Conservation (phyloP, 2,888 invertebrate species). For the Chironomus riparius region DNA sequence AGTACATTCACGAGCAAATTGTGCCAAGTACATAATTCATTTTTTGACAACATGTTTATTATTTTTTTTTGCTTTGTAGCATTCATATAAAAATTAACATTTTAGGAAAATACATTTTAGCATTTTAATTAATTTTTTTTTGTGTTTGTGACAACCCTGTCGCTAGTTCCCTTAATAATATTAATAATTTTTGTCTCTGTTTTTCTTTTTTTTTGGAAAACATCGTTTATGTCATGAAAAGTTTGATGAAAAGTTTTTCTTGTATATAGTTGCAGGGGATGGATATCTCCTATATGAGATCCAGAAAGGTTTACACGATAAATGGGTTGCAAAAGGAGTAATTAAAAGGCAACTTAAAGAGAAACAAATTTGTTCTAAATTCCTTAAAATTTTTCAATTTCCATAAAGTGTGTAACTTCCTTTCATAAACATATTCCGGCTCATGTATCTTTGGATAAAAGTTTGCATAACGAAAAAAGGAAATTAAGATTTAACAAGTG, state of each 20-base stretch:
- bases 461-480: no score
- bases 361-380: no score
- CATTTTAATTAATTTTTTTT: not conserved
- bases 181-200: not conserved
- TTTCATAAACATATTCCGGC: no score
- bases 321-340: no score
- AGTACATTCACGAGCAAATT: not conserved
- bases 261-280: no score
- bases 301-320: no score
- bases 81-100: slow-evolving; percentile 24
- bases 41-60: not conserved
- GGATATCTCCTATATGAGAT: no score
- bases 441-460: no score
- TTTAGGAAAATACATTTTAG: slow-evolving; percentile 27
- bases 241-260: not conserved
- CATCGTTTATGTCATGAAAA: not conserved
- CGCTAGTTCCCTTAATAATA: slow-evolving; percentile 6
- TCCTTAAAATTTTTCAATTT: no score
- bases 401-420: no score
- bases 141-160: slow-evolving; percentile 17
- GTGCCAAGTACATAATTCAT: not conserved
- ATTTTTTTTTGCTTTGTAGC: not conserved
- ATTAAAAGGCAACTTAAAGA: no score
- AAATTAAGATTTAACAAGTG: no score
- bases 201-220: not conserved